Conservation (phyloP, 53 echinoderm and acorn worm genomes). For the Paracentrotus lividus region DNA sequence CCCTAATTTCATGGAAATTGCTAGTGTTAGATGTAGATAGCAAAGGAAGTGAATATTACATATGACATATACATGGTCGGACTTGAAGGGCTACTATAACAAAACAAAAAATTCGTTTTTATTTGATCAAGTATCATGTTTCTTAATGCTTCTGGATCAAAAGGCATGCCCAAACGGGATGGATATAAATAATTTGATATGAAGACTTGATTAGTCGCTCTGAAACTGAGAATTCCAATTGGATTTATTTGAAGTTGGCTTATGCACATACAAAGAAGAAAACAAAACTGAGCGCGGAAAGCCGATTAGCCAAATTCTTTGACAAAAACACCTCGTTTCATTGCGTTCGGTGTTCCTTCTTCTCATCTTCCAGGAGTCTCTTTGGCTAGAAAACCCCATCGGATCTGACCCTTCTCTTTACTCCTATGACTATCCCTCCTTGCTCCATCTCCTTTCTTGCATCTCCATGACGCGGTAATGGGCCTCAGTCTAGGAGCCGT, state of each 20-base stretch:
- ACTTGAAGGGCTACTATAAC: too few relatives aligned
- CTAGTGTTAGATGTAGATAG: too few relatives aligned
- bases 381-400: constrained; percentile 85
- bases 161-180: too few relatives aligned
- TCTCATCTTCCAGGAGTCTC: constrained; percentile 85
- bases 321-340: constrained; percentile 74
- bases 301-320: background rate
- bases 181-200: too few relatives aligned
- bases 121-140: too few relatives aligned
- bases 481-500: constrained; percentile 88
- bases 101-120: too few relatives aligned
- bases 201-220: background rate
- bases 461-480: constrained; percentile 89
- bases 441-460: constrained; percentile 86
- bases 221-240: background rate
- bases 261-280: too few relatives aligned
- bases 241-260: too few relatives aligned
- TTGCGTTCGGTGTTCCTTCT: constrained; percentile 71
- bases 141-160: too few relatives aligned
- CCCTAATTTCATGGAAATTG: too few relatives aligned
- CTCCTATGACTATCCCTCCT: constrained; percentile 73
- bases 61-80: too few relatives aligned
- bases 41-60: too few relatives aligned
- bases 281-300: background rate
- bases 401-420: constrained; percentile 77